Conservation (phyloP, 2,113 vertebrate species). For the Symphodus melops region DNA sequence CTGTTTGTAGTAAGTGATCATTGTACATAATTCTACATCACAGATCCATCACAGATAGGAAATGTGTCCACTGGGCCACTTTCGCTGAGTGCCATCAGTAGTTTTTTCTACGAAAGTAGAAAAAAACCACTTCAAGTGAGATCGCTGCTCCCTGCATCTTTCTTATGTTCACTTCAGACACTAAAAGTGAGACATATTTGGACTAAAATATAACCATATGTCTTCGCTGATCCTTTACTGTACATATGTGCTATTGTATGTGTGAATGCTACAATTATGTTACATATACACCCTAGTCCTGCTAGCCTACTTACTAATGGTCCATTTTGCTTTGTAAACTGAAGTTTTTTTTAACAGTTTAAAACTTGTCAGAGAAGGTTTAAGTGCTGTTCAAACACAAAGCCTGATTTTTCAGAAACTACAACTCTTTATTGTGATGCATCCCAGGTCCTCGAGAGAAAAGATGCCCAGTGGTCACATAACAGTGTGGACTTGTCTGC, state of each 20-base stretch:
- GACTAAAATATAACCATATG: neutral
- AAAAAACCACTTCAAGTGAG: neutral
- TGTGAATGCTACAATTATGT: too few relatives aligned
- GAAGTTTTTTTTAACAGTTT: too few relatives aligned
- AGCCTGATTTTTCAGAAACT: neutral
- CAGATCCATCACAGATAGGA: slow-evolving; percentile 29
- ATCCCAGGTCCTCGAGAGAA: slow-evolving; percentile 28
- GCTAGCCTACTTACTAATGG: too few relatives aligned
- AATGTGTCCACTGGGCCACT: slow-evolving; percentile 67
- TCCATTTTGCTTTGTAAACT: neutral
- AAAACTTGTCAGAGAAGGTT: too few relatives aligned
- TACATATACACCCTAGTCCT: too few relatives aligned
- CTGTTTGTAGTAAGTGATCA: slow-evolving; percentile 40
- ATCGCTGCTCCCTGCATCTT: neutral
- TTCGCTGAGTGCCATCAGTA: slow-evolving; percentile 31
- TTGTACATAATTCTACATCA: slow-evolving; percentile 45
- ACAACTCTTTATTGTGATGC: slow-evolving; percentile 6
- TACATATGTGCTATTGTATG: too few relatives aligned
- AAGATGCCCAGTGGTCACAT: slow-evolving; percentile 60
- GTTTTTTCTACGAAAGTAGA: neutral
- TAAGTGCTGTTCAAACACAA: too few relatives aligned
- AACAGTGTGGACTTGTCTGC: slow-evolving; percentile 29
- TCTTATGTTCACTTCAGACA: slow-evolving; percentile 2
- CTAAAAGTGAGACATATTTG: neutral
- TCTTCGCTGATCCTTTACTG: too few relatives aligned